Percentiles rank a stretch among this genome's conserved stretches.
phyloP scores from a whole-genome alignment of 2,888 invertebrate species.

The Aphodius sticticus region DNA sequence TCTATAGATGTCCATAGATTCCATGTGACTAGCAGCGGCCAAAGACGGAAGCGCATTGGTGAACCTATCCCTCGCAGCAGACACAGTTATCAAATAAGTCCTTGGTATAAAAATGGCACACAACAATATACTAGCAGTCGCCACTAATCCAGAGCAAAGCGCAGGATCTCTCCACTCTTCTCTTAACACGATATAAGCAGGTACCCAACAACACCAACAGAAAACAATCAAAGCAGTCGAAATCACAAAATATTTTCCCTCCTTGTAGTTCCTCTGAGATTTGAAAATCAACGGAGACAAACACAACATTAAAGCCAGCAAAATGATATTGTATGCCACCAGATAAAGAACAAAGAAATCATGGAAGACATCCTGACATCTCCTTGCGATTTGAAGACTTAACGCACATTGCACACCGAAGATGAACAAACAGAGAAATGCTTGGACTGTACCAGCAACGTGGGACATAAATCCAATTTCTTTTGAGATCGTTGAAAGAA shows the following conservation, averaged over 20 bases:
- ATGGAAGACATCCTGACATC: conserved; percentile 62
- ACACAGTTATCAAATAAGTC: conserved; percentile 72
- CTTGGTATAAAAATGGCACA: conserved; percentile 73
- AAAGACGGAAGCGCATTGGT: conserved; percentile 65
- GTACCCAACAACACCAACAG: conserved; percentile 70
- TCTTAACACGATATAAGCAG: conserved; percentile 63
- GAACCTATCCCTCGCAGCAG: conserved; percentile 68
- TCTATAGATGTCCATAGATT: conserved; percentile 58
- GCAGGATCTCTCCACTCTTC: conserved; percentile 66
- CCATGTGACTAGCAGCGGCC: conserved; percentile 56
- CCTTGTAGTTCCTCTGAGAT: conserved; percentile 73
- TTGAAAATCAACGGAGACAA: conserved; percentile 69
- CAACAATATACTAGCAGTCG: conserved; percentile 69
- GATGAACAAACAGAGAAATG: conserved; percentile 70
- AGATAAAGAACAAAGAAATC: conserved; percentile 61
- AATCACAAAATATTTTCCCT: conserved; percentile 67
- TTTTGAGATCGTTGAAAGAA: conserved; percentile 71
- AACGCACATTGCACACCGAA: conserved; percentile 67
- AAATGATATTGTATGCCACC: conserved; percentile 69
- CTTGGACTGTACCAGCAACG: conserved; percentile 74
- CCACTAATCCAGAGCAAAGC: conserved; percentile 68
- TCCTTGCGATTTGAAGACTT: conserved; percentile 61
- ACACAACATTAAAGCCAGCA: conserved; percentile 65
- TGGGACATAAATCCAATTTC: conserved; percentile 74
- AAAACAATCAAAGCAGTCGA: conserved; percentile 64